Conservation (phyloP, 2,797 vertebrate genomes). For the Aphelocoma californica region DNA sequence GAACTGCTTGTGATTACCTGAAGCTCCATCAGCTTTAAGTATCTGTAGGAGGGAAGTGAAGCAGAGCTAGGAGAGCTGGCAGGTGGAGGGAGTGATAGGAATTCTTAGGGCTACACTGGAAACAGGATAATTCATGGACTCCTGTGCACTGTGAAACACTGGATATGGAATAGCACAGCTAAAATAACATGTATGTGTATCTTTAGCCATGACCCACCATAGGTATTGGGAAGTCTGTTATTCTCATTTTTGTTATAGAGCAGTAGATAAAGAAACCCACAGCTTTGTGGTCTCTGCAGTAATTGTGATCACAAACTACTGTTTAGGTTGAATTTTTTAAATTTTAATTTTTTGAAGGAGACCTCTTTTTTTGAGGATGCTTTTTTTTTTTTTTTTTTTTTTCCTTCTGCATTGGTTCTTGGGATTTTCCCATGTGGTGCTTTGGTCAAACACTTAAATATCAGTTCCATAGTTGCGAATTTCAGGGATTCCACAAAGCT, state of each 20-base stretch:
- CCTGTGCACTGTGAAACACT: background rate
- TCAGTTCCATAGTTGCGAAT: background rate
- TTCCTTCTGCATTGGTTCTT: background rate
- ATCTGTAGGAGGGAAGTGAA: background rate
- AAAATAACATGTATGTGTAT: rapidly evolving
- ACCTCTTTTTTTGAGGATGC: background rate
- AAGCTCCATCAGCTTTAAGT: background rate
- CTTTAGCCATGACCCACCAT: background rate
- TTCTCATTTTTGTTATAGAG: background rate
- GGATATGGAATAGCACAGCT: background rate
- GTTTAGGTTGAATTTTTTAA: background rate
- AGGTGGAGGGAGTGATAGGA: background rate
- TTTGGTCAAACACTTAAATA: background rate
- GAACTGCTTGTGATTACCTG: background rate
- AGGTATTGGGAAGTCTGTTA: background rate
- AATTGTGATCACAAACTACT: background rate
- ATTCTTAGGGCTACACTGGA: background rate
- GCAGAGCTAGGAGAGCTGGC: background rate
- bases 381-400: background rate
- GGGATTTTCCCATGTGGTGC: background rate
- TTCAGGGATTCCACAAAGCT: background rate
- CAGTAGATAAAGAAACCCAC: rapidly evolving
- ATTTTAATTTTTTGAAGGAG: background rate
- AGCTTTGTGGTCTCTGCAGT: background rate
- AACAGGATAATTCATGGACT: background rate